Conservation (phyloP, 1,140 invertebrate genomes). For the Thaumetopoea pityocampa region DNA sequence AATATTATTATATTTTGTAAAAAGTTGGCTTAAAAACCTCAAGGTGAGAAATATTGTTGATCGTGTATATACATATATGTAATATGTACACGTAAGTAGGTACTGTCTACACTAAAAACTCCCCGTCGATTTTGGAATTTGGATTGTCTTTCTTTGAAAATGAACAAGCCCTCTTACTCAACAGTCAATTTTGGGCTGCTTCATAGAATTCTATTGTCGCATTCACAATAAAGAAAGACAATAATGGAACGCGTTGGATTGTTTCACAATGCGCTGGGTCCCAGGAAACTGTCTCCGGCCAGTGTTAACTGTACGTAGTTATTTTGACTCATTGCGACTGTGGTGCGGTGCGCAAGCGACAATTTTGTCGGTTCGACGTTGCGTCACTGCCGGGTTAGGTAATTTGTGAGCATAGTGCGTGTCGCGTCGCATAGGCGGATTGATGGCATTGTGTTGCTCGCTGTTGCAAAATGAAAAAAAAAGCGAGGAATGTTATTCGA, state of each 20-base stretch:
- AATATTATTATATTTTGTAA: no score
- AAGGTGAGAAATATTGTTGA: no score
- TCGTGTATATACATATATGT: no score
- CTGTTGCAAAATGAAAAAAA: no score
- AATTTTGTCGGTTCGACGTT: constrained; percentile 59
- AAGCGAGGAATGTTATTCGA: no score
- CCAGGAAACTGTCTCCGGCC: constrained; percentile 20
- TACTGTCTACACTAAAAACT: no score
- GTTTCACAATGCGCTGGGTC: constrained; percentile 25
- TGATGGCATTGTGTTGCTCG: no score
- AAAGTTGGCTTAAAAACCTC: no score
- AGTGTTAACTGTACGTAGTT: constrained; percentile 1
- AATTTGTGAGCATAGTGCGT: constrained; percentile 62
- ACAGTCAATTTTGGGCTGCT: constrained; percentile 3
- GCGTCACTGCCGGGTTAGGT: constrained; percentile 46
- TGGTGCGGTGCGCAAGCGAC: constrained; percentile 38
- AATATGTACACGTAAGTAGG: no score
- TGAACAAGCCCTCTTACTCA: background rate
- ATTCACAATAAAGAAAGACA: constrained; percentile 8
- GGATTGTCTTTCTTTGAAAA: background rate
- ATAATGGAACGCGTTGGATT: constrained; percentile 13
- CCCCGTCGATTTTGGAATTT: no score
- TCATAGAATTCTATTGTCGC: constrained; percentile 4
- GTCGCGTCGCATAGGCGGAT: no score
- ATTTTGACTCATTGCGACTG: constrained; percentile 12